These are phyloP conservation scores for Neoaliturus tenellus DNA, from an alignment of 2,888 invertebrate genomes.

Conservation along the genomic window DNA sequence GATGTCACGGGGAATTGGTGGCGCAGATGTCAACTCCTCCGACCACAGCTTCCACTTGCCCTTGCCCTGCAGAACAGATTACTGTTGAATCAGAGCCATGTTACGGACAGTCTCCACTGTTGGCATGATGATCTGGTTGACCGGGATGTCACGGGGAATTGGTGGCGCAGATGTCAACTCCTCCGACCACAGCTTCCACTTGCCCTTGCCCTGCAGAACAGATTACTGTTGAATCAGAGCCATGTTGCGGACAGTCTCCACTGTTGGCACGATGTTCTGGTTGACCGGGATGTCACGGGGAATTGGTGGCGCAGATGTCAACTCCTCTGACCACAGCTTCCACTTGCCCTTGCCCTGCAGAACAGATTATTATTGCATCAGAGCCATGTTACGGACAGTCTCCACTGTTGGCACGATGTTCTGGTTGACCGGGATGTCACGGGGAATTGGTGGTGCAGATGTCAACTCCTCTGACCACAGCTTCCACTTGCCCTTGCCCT, in stretches of 20 bases:
- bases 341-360: constrained; percentile 91
- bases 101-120: constrained; percentile 94
- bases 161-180: constrained; percentile 85
- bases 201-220: constrained; percentile 88
- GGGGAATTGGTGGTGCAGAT: constrained; percentile 85
- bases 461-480: constrained; percentile 92
- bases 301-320: constrained; percentile 84
- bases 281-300: constrained; percentile 94
- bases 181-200: constrained; percentile 95
- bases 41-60: constrained; percentile 97
- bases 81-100: constrained; percentile 84
- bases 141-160: constrained; percentile 92
- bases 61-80: constrained; percentile 84
- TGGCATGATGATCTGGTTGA: constrained; percentile 96
- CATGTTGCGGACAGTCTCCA: constrained; percentile 91
- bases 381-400: constrained; percentile 87
- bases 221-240: constrained; percentile 86
- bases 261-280: constrained; percentile 95
- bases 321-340: constrained; percentile 94
- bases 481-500: constrained; percentile 95
- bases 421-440: constrained; percentile 95
- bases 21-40: constrained; percentile 85
- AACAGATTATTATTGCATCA: no score
- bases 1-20: constrained; percentile 90
- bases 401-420: constrained; percentile 96